These are phyloP conservation scores for Paradoxurus hermaphroditus DNA, from an alignment of 2,113 vertebrate species.

Conservation along the genomic window DNA sequence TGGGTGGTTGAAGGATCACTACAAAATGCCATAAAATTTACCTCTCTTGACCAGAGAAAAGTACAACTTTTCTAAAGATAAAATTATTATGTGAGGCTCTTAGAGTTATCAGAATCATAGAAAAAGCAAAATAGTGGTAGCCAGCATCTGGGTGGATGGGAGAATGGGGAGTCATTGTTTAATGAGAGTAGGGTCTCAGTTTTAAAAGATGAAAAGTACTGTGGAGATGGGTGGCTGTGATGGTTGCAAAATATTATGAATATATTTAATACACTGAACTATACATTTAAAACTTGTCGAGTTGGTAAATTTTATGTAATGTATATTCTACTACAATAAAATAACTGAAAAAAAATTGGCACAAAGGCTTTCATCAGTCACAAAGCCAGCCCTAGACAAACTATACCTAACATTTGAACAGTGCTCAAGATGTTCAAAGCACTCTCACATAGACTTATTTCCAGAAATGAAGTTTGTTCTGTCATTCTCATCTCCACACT, in stretches of 20 bases:
- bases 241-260: not conserved
- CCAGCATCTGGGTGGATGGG: not conserved
- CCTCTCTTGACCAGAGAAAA: not conserved
- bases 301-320: not conserved
- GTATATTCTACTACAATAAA: not conserved
- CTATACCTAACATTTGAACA: not conserved
- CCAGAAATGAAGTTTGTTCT: not conserved
- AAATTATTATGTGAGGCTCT: not conserved
- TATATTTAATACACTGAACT: not conserved
- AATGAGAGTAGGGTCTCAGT: not conserved
- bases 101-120: not conserved
- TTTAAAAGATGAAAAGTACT: not conserved
- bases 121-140: not conserved
- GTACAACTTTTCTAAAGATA: not conserved
- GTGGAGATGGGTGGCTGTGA: not conserved
- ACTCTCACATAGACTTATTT: not conserved
- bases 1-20: not conserved
- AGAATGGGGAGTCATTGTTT: not conserved
- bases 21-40: not conserved
- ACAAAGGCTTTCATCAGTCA: not conserved
- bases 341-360: not conserved
- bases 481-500: not conserved
- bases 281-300: not conserved
- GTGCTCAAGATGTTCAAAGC: not conserved
- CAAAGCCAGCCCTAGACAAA: not conserved